Evolutionary conservation across 2,113 vertebrate species (phyloP), one percentile per base, ranked within the genome.

Genomic region (Mormyrus iriodes): DNA sequence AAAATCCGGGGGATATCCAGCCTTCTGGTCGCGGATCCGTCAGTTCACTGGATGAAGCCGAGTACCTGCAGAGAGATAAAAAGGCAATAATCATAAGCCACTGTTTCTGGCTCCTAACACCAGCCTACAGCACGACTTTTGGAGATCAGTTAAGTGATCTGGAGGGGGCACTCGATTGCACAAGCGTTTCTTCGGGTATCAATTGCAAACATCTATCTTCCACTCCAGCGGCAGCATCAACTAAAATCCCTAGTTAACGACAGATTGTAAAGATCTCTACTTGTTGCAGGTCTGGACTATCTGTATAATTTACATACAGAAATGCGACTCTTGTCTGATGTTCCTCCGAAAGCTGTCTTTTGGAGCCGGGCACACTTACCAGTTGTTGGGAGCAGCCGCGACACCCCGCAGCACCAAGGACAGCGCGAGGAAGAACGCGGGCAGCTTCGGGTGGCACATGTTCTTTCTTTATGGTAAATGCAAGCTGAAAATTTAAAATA

Each of bases 381-480:
- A 97, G 93, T 96, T 91, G 21, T 94, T 90, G 10, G 97, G 96
- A 3, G 95, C 95, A n/a, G 96, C 91, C 82, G 95, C 93, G 91
- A 95, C 92, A 58, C 92, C 95, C 90, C 91, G 95, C 91, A 98
- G 91, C 61, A 95, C 91, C 88, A 97, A 88, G 69, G 95, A 95
- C 86, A 97, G 91, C n/a, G 95, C 61, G 53, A 97, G 92, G 88
- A 97, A 91, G 90, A 96, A 90, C 88, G 94, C 92, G 0, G 95
- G 92, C 88, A 97, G 91, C 91, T 95, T 97, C 86, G 95, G 92
- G 92, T 93, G 93, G 92, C 92, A 92, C 97, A 98, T 98, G 61
- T 89, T 61, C 89, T 89, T 52, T 87, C 92, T 94, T 89, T 46
- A 39, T 49, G 39, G 61, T 19, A 42, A 31, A 65, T 39, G 4